phyloP scores from a whole-genome alignment of 2,113 vertebrate species.

The Rostratula benghalensis region DNA sequence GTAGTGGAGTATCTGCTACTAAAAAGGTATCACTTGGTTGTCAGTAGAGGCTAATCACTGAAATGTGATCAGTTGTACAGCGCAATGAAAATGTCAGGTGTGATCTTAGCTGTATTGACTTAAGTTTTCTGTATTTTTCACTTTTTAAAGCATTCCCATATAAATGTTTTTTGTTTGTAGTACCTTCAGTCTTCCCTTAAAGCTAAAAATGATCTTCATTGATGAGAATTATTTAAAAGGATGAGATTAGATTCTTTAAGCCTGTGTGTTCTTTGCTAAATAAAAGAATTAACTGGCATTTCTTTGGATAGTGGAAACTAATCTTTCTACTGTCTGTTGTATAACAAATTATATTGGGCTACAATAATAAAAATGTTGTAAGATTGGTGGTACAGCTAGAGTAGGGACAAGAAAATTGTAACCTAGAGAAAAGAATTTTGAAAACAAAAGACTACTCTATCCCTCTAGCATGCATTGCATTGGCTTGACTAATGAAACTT shows the following conservation, averaged over 20 bases:
- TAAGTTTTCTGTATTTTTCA: neutral
- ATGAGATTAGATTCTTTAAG: neutral
- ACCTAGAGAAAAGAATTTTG: neutral
- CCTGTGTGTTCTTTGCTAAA: neutral
- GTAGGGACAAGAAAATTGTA: neutral
- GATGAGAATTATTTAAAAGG: neutral
- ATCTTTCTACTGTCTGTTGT: neutral
- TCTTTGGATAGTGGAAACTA: neutral
- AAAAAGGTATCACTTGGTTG: accelerated
- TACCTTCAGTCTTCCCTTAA: neutral
- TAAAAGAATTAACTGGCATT: neutral
- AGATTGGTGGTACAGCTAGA: neutral
- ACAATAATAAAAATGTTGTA: neutral
- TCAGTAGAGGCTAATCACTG: neutral
- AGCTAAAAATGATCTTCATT: neutral
- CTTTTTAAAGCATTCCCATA: neutral
- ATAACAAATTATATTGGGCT: neutral
- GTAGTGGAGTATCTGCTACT: neutral
- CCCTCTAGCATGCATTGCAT: neutral
- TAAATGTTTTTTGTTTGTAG: neutral
- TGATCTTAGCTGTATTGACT: neutral
- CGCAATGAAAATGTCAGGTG: neutral
- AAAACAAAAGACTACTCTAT: neutral
- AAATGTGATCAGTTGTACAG: neutral
- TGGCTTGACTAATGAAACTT: neutral